Evolutionary conservation across 2,888 invertebrate species (phyloP), one percentile per base, ranked within the genome.

Genomic region (Andricus curvator): DNA sequence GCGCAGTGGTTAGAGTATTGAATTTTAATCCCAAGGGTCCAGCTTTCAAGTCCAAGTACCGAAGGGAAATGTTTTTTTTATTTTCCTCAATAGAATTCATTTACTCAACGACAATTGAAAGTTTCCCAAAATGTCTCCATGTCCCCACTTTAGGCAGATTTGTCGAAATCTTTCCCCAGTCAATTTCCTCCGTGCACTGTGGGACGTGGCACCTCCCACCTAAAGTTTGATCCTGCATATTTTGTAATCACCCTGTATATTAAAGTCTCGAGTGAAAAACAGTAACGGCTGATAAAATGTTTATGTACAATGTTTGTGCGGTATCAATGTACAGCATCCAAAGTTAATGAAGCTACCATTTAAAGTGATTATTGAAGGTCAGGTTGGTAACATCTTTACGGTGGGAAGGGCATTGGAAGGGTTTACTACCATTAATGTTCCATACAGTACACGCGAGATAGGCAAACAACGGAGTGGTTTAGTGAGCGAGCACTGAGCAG

Each of bases 401-500:
- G 56, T 29, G 33, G 56, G 37, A 74, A 74, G 37, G 37, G 37
- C 51, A 33, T 56, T 74, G 74, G 15, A 74, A 74, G 56, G 74
- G 33, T 74, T 74, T 74, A 74, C 33, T 74, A 29, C n/a, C 56
- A 74, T 74, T 70, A 70, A 70, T 70, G 51, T 70, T 51, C 70
- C 29, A 70, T 70, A 70, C 48, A 56, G 74, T 56, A 74, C 64
- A 83, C 80, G 83, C 68, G 80, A 83, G 44, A 68, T 74, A 33
- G 78, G 76, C 74, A 78, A 81, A 78, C 77, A 81, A 78, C 77
- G 68, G 81, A 70, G 82, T 74, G 84, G 82, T 70, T 81, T 80
- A 74, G 80, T 68, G 74, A 79, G 78, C 33, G 37, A 56, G 68
- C 82, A 78, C 13, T 37, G 37, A 56, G 68, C 82, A 78, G n/a